Evolutionary conservation across 2,797 vertebrate species (phyloP).

Genomic region (Hipposideros larvatus): DNA sequence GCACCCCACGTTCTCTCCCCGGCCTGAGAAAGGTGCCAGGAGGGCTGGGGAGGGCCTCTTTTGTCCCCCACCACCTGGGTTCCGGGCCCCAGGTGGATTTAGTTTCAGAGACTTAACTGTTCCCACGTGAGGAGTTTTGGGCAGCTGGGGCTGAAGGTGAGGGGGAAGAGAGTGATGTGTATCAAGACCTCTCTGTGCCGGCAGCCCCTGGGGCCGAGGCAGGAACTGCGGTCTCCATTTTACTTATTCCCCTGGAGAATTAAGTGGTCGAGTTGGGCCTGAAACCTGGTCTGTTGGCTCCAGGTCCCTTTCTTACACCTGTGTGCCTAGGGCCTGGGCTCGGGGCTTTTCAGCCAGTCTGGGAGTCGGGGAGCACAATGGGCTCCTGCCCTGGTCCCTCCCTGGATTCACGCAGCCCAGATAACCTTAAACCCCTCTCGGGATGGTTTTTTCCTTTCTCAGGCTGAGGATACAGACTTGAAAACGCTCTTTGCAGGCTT

Average conservation of each 20-base stretch:
- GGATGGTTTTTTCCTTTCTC: background rate
- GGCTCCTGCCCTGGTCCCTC: background rate
- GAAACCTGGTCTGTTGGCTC: background rate
- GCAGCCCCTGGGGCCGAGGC: conserved; percentile 38
- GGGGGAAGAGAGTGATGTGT: background rate
- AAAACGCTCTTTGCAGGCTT: background rate
- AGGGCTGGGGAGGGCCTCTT: background rate
- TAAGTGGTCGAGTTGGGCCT: background rate
- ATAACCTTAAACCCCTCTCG: background rate
- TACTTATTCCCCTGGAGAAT: background rate
- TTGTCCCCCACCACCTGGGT: background rate
- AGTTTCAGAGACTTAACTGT: background rate
- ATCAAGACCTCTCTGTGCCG: background rate
- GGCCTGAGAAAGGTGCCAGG: background rate
- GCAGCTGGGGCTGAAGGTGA: conserved; percentile 21
- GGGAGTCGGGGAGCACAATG: background rate
- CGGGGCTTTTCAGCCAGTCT: background rate
- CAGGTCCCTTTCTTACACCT: background rate
- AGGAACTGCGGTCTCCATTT: conserved; percentile 61
- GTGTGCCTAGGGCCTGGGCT: background rate
- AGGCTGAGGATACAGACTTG: background rate
- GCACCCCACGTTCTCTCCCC: background rate
- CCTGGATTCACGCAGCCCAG: background rate
- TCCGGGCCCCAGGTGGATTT: background rate
- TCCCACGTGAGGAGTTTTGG: background rate